These are phyloP conservation scores for Leptodactylus fallax DNA, from an alignment of 2,797 vertebrate species.

Conservation along the genomic window DNA sequence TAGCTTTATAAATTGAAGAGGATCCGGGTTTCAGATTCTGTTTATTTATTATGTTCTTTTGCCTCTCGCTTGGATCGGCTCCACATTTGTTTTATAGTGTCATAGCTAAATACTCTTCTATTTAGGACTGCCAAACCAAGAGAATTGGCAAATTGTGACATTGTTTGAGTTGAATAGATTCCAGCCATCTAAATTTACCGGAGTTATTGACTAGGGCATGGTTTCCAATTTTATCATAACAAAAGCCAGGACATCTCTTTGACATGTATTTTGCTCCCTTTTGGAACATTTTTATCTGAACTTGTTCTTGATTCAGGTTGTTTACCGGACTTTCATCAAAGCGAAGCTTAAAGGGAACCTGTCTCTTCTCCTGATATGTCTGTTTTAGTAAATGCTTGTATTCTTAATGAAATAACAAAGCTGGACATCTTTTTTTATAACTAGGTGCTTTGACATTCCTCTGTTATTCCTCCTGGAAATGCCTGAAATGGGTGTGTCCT, in stretches of 20 bases:
- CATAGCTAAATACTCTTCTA: background rate
- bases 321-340: background rate
- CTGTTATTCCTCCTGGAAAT: too few relatives aligned
- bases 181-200: constrained; percentile 34
- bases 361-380: too few relatives aligned
- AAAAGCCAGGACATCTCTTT: constrained; percentile 11
- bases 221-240: constrained; percentile 6
- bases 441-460: too few relatives aligned
- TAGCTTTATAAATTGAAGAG: constrained; percentile 43
- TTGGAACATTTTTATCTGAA: background rate
- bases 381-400: too few relatives aligned
- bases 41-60: constrained; percentile 35
- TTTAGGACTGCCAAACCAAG: constrained; percentile 39
- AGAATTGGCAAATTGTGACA: constrained; percentile 39
- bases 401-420: too few relatives aligned
- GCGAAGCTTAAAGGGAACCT: background rate
- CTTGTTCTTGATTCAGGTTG: background rate
- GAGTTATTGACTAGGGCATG: background rate
- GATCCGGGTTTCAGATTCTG: constrained; percentile 23
- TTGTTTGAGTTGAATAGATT: constrained; percentile 22
- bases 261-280: background rate
- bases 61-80: constrained; percentile 6
- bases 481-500: too few relatives aligned
- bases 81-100: constrained; percentile 36
- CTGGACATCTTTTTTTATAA: too few relatives aligned